Conservation (phyloP, 1,140 invertebrate genomes). For the Cheumatopsyche charites region DNA sequence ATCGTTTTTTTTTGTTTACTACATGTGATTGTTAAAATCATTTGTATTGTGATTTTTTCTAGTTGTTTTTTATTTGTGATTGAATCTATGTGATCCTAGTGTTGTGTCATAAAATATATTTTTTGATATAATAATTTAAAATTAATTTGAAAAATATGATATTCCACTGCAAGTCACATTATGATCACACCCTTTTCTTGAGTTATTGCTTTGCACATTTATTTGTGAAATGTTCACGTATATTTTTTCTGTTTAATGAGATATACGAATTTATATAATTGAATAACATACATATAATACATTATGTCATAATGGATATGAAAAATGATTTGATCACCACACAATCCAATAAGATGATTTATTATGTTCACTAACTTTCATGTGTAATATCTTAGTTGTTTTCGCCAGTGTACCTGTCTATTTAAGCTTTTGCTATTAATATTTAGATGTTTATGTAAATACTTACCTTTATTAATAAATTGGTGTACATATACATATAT, state of each 20-base stretch:
- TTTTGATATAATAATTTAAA: not conserved
- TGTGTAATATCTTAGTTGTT: not conserved
- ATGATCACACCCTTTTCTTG: not conserved
- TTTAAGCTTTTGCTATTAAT: constrained; percentile 21
- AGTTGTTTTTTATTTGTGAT: not conserved
- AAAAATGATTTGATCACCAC: constrained; percentile 33
- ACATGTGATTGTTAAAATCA: too few species aligned
- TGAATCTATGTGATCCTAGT: constrained; percentile 14
- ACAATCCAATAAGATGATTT: constrained; percentile 16
- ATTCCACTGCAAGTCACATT: not conserved
- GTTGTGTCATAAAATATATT: constrained; percentile 6
- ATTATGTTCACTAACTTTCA: not conserved
- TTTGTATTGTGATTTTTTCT: constrained; percentile 14
- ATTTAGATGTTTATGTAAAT: constrained; percentile 16
- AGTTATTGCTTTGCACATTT: too few species aligned
- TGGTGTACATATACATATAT: constrained; percentile 25
- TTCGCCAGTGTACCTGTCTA: constrained; percentile 19
- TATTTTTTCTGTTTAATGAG: not conserved
- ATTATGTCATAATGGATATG: not conserved
- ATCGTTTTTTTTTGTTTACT: too few species aligned
- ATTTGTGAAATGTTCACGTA: not conserved
- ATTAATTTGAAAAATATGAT: constrained; percentile 13
- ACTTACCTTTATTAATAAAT: constrained; percentile 18
- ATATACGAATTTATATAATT: not conserved
- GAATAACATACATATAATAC: not conserved